phyloP scores from a whole-genome alignment of 2,888 invertebrate genomes.

The Sinelater perroti region DNA sequence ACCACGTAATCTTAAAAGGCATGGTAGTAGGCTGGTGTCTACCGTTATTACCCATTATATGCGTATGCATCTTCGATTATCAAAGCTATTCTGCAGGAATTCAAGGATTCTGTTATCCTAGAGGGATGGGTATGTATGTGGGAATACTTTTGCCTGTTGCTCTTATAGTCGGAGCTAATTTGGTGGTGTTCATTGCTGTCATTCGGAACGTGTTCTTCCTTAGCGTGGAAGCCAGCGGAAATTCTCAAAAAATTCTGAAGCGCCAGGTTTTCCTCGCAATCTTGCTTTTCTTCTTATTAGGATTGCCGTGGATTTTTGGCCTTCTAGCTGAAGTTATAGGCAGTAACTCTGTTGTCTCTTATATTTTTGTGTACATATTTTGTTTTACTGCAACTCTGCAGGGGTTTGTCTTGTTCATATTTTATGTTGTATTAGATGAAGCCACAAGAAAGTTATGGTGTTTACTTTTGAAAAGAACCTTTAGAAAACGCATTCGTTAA shows the following conservation, averaged over 20 bases:
- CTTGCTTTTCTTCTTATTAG: conserved; percentile 68
- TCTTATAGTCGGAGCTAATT: conserved; percentile 65
- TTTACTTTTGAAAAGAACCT: conserved; percentile 2
- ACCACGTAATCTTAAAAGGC: conserved; percentile 70
- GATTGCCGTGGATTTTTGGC: conserved; percentile 70
- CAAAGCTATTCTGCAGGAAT: conserved; percentile 62
- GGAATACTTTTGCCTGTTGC: conserved; percentile 66
- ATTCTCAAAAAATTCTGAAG: conserved; percentile 61
- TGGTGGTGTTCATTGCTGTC: conserved; percentile 67
- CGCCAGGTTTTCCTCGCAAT: conserved; percentile 68
- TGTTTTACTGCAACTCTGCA: conserved; percentile 66
- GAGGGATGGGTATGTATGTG: conserved; percentile 65
- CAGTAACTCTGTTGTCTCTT: conserved; percentile 44
- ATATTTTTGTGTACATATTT: conserved; percentile 62
- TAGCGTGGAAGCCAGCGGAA: conserved; percentile 45
- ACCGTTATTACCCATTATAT: conserved; percentile 64
- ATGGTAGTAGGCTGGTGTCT: conserved; percentile 72
- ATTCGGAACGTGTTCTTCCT: conserved; percentile 62
- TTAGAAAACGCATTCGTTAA: neutral
- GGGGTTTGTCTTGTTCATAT: conserved; percentile 69
- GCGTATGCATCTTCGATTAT: conserved; percentile 62
- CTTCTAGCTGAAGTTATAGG: conserved; percentile 60
- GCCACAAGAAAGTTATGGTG: conserved; percentile 67
- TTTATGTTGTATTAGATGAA: conserved; percentile 69
- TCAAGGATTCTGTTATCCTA: conserved; percentile 65